Evolutionary conservation across 2,797 vertebrate genomes (phyloP).

Genomic region (Fundulus diaphanus): DNA sequence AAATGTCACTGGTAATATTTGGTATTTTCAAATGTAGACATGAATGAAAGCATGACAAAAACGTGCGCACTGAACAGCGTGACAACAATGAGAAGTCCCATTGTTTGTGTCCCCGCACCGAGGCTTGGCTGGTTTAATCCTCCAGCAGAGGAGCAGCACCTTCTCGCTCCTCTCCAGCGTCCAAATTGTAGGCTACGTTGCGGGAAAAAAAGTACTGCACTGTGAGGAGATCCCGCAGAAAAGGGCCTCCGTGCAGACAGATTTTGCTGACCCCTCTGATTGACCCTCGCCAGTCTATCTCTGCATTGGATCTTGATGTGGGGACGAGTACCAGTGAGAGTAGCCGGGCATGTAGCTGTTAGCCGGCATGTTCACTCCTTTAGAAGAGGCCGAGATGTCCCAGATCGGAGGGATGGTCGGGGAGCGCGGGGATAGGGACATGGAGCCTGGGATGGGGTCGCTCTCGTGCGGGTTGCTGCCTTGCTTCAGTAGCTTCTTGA

Average conservation of each 20-base stretch:
- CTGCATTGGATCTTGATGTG: slow-evolving; percentile 99
- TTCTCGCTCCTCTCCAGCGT: slow-evolving; percentile 58
- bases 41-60: slow-evolving; percentile 75
- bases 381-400: slow-evolving; percentile 96
- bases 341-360: slow-evolving; percentile 99
- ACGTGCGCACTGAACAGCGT: slow-evolving; percentile 70
- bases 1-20: slow-evolving; percentile 78
- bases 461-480: slow-evolving; percentile 94
- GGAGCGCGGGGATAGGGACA: slow-evolving; percentile 93
- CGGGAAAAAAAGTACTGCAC: slow-evolving; percentile 43
- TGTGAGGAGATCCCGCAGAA: slow-evolving; percentile 46
- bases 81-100: slow-evolving; percentile 64
- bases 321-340: slow-evolving; percentile 98
- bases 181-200: slow-evolving; percentile 71
- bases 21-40: slow-evolving; percentile 80
- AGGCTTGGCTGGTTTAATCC: slow-evolving; percentile 63
- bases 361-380: slow-evolving; percentile 97
- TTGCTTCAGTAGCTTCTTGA: slow-evolving; percentile 98
- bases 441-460: slow-evolving; percentile 91
- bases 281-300: slow-evolving; percentile 86
- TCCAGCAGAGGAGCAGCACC: slow-evolving; percentile 54
- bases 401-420: slow-evolving; percentile 96
- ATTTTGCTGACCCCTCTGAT: slow-evolving; percentile 50
- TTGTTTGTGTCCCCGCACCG: slow-evolving; percentile 65
- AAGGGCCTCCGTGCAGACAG: slow-evolving; percentile 53